Base-by-base conservation (phyloP, 2,888 invertebrate species). In the Cephonodes hylas region DNA sequence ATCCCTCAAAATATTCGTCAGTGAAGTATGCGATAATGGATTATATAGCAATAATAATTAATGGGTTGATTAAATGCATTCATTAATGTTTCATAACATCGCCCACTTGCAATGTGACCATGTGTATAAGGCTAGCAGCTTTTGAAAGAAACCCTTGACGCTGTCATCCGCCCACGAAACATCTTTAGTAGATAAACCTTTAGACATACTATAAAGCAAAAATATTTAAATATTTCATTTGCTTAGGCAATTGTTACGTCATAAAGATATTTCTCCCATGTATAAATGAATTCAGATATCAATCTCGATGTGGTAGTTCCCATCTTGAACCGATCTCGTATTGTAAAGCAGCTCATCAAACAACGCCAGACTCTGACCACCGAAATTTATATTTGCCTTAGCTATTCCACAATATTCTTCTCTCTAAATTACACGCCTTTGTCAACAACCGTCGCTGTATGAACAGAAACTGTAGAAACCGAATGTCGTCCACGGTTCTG, bases 401-500 rank as follows among this genome's bases (percentile, higher is more conserved):
- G 38, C 38, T 38, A 46, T 53, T 53, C 53, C n/a, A 34, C 31
- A 20, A 53, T 46, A 53, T 31, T 57, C 3, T n/a, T 5, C 1
- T n/a, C 6, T 22, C 20, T 20, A 45, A 45, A 38, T 38, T 38
- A 4, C 5, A 13, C 38, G 13, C n/a, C 38, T 38, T 31, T 53
- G 10, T 53, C 18, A 27, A 53, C 15, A 53, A 8, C 18, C 22
- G 22, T 8, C 31, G 27, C 18, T 18, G 46, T 46, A 48, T 8
- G 18, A 25, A 46, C n/a, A n/a, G 8, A 48, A 27, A 27, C 3
- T 18, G 15, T 25, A 48, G n/a, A 27, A 53, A 53, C 31, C 53
- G 53, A 18, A 53, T 15, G 27, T 27, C 31, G 27, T 27, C 23
- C 23, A 38, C 38, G 46, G 25, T 46, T 68, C 61, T 59, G 27